These are phyloP conservation scores for Ceratosolen solmsi DNA, from an alignment of 1,140 invertebrate genomes.

Conservation along the genomic window DNA sequence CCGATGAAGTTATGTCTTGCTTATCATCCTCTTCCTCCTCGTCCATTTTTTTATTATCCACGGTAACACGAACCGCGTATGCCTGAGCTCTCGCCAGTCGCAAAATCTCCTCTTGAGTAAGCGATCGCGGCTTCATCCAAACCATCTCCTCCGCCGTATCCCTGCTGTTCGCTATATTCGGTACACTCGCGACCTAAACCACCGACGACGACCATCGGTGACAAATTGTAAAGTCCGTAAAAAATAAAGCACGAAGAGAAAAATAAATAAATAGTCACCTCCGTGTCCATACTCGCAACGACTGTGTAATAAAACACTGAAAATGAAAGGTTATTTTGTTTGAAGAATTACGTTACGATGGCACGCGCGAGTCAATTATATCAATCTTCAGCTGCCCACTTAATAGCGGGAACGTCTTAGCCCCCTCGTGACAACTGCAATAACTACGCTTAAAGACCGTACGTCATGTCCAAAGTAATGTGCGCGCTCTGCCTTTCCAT, in stretches of 20 bases:
- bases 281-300: not conserved
- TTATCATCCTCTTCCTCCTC: not conserved
- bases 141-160: not conserved
- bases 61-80: constrained; percentile 13
- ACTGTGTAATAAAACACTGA: not conserved
- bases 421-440: constrained; percentile 25
- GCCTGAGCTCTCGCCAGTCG: constrained; percentile 24
- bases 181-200: not conserved
- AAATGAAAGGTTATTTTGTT: not conserved
- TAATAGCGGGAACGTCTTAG: not conserved
- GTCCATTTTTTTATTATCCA: not conserved
- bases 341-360: not conserved
- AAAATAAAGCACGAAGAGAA: not conserved
- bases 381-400: not conserved
- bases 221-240: not conserved
- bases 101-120: constrained; percentile 3
- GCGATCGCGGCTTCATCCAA: constrained; percentile 8
- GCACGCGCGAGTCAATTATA: constrained; percentile 1
- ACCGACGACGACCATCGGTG: not conserved
- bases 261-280: not conserved
- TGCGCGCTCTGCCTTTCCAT: not conserved
- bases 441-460: constrained; percentile 20
- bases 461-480: not conserved
- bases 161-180: not conserved
- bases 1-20: not conserved